Evolutionary conservation across 2,113 vertebrate species (phyloP), one percentile per base, ranked within the genome.

Genomic region (Protomyctophum bolini): DNA sequence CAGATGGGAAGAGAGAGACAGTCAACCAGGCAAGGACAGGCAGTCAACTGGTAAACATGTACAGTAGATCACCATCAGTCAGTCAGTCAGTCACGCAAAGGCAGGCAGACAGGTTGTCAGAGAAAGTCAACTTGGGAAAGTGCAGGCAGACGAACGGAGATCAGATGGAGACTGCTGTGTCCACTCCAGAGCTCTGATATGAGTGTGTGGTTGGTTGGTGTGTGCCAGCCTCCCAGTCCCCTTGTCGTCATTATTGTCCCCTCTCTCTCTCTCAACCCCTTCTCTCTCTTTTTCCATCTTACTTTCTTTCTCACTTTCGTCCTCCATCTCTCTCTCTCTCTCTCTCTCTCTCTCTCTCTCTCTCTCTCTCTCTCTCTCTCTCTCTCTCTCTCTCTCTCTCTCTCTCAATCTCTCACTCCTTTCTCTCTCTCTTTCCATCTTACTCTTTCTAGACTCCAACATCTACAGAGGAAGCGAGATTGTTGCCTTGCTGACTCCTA

Each of bases 391-490:
- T n/a, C 56, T 28, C 33, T 9, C 48, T 8, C 58, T 10, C 49
- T 0, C 56, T 14, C 21, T 21, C 21, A 21, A 21, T 4, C 6
- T 8, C 8, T 10, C 15, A 9, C 8, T n/a, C 56, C 33, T 9
- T 33, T 8, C 58, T 10, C 49, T 0, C 56, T 14, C 10, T 21
- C 7, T 45, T 47, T 59, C 28, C 0, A 73, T 47, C 66, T 67
- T 45, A 11, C 74, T 41, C 15, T 45, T 9, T 51, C 50, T 41
- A 2, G 33, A 41, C 33, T 15, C 70, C 63, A 46, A 55, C 65
- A n/a, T 79, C 81, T 73, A 58, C 74, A 82, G 77, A 87, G 88
- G 88, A 91, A 91, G 78, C 81, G 65, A 83, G 70, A 73, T 76
- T 55, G 82, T 77, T 84, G 86, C 88, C 86, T 79, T 6, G 9